Percentiles rank a stretch among this genome's conserved stretches.
phyloP scores from a whole-genome alignment of 2,797 vertebrate genomes.

The Distichodus sexfasciatus region DNA sequence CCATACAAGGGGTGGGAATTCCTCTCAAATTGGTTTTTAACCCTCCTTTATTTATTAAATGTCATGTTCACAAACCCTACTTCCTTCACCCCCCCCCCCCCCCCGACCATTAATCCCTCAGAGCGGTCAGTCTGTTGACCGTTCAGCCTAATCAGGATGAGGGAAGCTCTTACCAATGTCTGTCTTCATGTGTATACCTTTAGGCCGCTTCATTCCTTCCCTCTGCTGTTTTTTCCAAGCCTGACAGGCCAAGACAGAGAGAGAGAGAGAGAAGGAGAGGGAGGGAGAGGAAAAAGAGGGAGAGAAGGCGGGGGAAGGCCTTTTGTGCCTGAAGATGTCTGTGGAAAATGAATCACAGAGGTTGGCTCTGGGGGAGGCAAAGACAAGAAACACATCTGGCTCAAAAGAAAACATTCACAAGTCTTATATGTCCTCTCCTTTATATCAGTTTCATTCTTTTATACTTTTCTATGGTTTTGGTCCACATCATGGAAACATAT shows the following conservation, averaged over 20 bases:
- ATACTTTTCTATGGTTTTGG: neutral
- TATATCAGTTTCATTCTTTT: neutral
- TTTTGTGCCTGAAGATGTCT: conserved; percentile 65
- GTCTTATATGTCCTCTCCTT: neutral
- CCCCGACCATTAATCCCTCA: conserved; percentile 7
- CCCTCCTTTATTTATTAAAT: conserved; percentile 1
- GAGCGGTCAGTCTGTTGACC: conserved; percentile 7
- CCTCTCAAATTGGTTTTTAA: neutral
- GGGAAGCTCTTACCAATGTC: conserved; percentile 16
- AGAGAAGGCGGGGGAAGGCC: conserved; percentile 44
- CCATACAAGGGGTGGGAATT: neutral
- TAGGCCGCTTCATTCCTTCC: conserved; percentile 40
- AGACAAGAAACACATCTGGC: conserved; percentile 49
- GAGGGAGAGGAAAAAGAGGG: conserved; percentile 19
- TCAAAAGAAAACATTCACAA: conserved; percentile 25
- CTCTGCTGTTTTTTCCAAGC: conserved; percentile 44
- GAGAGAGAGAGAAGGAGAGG: conserved; percentile 7
- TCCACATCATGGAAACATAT: neutral
- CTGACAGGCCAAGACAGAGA: conserved; percentile 40
- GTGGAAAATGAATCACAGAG: conserved; percentile 79
- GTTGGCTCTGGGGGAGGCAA: conserved; percentile 58
- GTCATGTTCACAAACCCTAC: conserved; percentile 15
- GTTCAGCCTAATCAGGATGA: neutral
- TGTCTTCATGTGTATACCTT: conserved; percentile 22
- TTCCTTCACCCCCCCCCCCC: neutral